A percentile compares a stretch with the other conserved stretches of the same genome.
Conservation (phyloP, 2,113 vertebrate genomes). For the Lampris incognitus region DNA sequence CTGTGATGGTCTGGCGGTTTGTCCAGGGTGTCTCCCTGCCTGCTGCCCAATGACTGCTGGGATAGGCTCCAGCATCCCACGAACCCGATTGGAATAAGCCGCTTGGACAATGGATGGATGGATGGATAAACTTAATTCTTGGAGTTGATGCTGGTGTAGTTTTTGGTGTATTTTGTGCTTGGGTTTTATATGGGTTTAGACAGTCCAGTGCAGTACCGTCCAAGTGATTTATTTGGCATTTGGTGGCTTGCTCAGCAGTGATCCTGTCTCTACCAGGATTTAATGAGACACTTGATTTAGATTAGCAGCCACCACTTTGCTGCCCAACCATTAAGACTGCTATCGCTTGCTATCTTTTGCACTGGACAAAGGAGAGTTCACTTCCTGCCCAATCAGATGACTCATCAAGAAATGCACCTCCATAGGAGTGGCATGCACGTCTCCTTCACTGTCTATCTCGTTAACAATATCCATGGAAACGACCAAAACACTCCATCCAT, state of each 20-base stretch:
- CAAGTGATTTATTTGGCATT: too few species aligned
- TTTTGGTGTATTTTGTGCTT: too few species aligned
- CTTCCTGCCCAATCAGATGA: constrained; percentile 28
- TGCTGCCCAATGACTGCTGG: too few species aligned
- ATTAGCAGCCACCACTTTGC: constrained; percentile 2
- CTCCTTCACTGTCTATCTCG: constrained; percentile 51
- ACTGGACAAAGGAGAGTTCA: constrained; percentile 15
- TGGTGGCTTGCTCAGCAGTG: not conserved
- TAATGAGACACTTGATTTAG: not conserved
- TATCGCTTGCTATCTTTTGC: not conserved
- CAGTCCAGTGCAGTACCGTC: too few species aligned
- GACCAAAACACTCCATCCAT: constrained; percentile 39
- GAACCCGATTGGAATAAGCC: too few species aligned
- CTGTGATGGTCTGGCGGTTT: too few species aligned
- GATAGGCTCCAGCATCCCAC: too few species aligned
- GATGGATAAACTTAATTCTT: too few species aligned
- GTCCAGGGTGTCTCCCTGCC: too few species aligned
- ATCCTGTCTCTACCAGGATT: constrained; percentile 1
- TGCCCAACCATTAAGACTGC: constrained; percentile 1
- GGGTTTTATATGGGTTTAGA: too few species aligned
- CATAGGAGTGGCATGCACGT: constrained; percentile 35
- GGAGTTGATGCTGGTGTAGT: too few species aligned
- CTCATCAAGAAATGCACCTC: constrained; percentile 5
- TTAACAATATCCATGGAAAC: constrained; percentile 67
- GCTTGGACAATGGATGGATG: too few species aligned